Evolutionary conservation across 2,113 vertebrate species (phyloP), one percentile per base, ranked within the genome.

Genomic region (Leptocoma aspasia): DNA sequence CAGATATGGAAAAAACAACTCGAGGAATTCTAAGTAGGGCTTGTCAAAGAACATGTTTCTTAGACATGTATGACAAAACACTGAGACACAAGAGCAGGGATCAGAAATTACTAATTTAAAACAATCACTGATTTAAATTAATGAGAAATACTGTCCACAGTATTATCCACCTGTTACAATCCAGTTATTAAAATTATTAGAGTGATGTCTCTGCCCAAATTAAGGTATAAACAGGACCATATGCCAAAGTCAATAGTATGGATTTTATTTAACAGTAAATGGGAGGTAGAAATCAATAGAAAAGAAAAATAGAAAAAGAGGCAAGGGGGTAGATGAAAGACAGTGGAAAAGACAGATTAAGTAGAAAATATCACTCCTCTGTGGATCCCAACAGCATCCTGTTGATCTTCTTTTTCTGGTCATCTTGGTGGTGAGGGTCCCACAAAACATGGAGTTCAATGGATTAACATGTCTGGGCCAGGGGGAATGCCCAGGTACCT

Each of bases 401-500:
- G 9, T 60, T 60, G 37, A 60, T 77, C 26, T 31, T 56, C 21
- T 59, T 60, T 59, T 37, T 44, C 45, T 53, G 63, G 8, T 23
- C 12, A 4, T 39, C 39, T 44, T 86, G 22, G 20, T 35, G 35
- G 18, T 12, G 33, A 44, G 27, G 8, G 54, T 69, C 22, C 27
- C 0, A 0, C 18, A 60, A 33, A 86, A 60, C 31, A 37, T 0
- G 1, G 24, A 57, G 22, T 28, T 45, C 15, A 23, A 22, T 24
- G 10, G 63, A 52, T 23, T 39, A 7, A 5, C 3, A 13, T 1
- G 7, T 28, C 26, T 8, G 15, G 35, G 37, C 7, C 31, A 17
- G 31, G 31, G 21, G 9, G 1, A 37, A 13, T 5, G n/a, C 18
- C 27, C 63, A 44, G 27, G 22, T 10, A 27, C 15, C 22, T 28